Evolutionary conservation across 2,888 invertebrate genomes (phyloP), one percentile per base, ranked within the genome.

Genomic region (Theretra japonica): DNA sequence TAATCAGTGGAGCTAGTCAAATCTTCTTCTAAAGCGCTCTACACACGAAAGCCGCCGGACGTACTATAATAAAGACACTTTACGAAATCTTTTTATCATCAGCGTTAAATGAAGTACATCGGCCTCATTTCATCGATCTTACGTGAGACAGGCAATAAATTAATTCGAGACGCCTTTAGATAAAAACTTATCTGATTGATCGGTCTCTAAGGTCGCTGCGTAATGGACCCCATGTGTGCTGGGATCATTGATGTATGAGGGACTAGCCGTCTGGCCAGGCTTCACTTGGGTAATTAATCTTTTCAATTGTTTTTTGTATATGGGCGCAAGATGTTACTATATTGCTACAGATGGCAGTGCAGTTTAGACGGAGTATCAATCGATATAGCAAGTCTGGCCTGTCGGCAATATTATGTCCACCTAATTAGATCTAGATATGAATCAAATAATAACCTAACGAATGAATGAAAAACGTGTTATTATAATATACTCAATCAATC

Each of bases 91-190:
- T 41, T 48, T 17, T 33, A 23, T 23, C 21, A 50, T 59, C 33
- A 25, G 30, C n/a, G 30, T 59, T 58, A 73, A 59, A 50, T 69
- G 25, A 48, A 56, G 56, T 68, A 72, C 68, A 25, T 68, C 56
- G 73, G 74, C 73, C 72, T 75, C 72, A 72, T 71, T 72, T 19
- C 74, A 78, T 76, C 77, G 72, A 79, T 79, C 79, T 78, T 73
- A 41, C 41, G 56, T 59, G 30, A 56, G 78, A 79, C 78, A 75
- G 76, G 73, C 74, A 73, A 78, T 79, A 76, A 74, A 76, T 79
- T 76, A 75, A 59, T 69, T 59, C 68, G 65, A 8, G 70, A 72
- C 70, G 58, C 68, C 65, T 72, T 68, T 69, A 75, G 74, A 76
- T 74, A 76, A 78, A 78, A 78, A 77, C 73, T 65, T 65, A 41